Percentiles rank a stretch among this genome's conserved stretches.
Evolutionary conservation across 30 jellyfish, hydroid and myxozoan species (phyloP).

Genomic region (Pelagia noctiluca): DNA sequence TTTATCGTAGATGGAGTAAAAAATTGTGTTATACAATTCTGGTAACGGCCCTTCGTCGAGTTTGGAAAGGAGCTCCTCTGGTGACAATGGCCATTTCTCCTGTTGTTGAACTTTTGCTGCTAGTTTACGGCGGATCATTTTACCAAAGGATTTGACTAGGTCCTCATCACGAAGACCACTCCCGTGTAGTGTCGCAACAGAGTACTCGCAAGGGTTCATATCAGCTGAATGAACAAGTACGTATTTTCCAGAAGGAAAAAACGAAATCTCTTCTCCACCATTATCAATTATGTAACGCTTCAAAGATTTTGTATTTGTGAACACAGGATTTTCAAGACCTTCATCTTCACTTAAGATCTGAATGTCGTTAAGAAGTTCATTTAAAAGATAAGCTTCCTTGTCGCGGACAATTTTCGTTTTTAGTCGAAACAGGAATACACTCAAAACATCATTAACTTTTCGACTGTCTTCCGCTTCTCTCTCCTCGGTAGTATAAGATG

Average conservation of each 20-base stretch:
- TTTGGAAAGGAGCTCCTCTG: background rate
- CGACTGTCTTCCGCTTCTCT: too few relatives aligned
- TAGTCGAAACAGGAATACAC: background rate
- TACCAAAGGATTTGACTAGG: background rate
- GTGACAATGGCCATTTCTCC: background rate
- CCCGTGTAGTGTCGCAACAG: slow-evolving; percentile 5
- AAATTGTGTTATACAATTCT: too few relatives aligned
- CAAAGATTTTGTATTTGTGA: too few relatives aligned
- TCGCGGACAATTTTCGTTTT: background rate
- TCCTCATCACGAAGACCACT: slow-evolving; percentile 11
- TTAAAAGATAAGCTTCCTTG: background rate
- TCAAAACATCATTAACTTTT: background rate
- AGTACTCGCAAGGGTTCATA: slow-evolving; percentile 14
- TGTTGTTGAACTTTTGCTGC: too few relatives aligned
- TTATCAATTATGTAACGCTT: too few relatives aligned
- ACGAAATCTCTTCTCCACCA: background rate
- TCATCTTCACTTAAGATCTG: background rate
- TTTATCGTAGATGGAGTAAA: too few relatives aligned
- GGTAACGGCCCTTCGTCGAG: too few relatives aligned
- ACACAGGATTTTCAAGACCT: background rate
- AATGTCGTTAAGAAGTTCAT: background rate
- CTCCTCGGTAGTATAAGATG: too few relatives aligned
- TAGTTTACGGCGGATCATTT: slow-evolving; percentile 4
- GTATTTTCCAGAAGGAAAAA: slow-evolving; percentile 12
- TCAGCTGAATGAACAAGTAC: slow-evolving; percentile 14